Percentiles rank a stretch among this genome's conserved stretches.
These are phyloP conservation scores for Capra hircus DNA, from an alignment of 2,113 vertebrate species.

Conservation along the genomic window DNA sequence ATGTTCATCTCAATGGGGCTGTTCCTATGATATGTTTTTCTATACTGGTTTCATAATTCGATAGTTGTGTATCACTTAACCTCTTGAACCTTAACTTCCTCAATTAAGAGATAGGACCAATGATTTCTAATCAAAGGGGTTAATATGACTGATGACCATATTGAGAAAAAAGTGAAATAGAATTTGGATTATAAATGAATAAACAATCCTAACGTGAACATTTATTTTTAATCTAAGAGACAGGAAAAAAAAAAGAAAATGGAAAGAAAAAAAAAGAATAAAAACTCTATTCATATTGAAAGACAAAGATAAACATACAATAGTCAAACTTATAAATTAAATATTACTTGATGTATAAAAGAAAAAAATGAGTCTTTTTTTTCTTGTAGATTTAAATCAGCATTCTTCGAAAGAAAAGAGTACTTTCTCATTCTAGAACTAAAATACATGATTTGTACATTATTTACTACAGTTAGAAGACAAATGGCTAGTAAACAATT, in stretches of 20 bases:
- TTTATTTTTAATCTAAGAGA: not conserved
- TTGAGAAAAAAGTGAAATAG: not conserved
- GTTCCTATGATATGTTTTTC: not conserved
- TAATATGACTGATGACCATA: not conserved
- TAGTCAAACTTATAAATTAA: not conserved
- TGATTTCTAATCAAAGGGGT: not conserved
- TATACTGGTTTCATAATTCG: not conserved
- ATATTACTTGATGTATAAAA: not conserved
- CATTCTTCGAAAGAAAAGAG: not conserved
- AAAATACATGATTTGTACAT: not conserved
- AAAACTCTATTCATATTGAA: not conserved
- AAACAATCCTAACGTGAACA: not conserved
- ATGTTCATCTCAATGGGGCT: not conserved
- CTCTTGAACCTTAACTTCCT: not conserved
- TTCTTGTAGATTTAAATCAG: not conserved
- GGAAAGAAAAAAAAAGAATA: not conserved
- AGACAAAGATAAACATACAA: not conserved
- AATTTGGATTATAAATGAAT: not conserved
- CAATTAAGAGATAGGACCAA: not conserved
- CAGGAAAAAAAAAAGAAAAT: not conserved
- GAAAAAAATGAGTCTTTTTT: not conserved
- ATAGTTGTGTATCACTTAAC: not conserved
- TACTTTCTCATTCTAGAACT: not conserved
- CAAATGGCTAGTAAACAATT: slow-evolving; percentile 40
- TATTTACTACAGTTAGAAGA: slow-evolving; percentile 6